Base-by-base conservation (phyloP, 2,888 invertebrate genomes). In the Conops quadrifasciatus region DNA sequence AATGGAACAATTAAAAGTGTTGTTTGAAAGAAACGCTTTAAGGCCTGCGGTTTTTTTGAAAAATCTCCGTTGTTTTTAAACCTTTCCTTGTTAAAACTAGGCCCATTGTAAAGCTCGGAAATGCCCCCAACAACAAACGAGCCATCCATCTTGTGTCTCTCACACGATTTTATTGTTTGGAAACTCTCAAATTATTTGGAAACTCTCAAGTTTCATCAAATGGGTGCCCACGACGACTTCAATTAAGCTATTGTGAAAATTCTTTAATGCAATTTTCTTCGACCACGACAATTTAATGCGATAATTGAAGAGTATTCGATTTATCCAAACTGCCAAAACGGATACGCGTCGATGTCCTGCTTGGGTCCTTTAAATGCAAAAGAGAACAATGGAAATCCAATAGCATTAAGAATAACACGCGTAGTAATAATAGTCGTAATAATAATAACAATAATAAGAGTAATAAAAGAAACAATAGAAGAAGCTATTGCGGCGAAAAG, bases 211-310 rank as follows among this genome's bases (percentile, higher is more conserved):
- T 36, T 36, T 36, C 9, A 36, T 36, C 9, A 9, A 36, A 36
- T 36, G n/a, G n/a, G n/a, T n/a, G n/a, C 9, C 75, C 74, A 74
- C 76, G 9, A 53, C 53, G 21, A 76, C 76, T 73, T 74, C 79
- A 79, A 80, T 80, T 79, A 77, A 79, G 78, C 78, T 78, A 77
- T 80, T 80, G 80, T 80, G 13, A n/a, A 62, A 28, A 70, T 53
- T 63, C 58, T 63, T 67, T 45, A 58, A 58, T 67, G 26, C 26
- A 58, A 58, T 67, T 67, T 67, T 26, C 13, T n/a, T 59, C 21
- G 80, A 80, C 80, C 79, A 78, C 16, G 60, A 64, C 26, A 77
- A 75, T 76, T 76, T 79, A 63, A 68, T 51, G 60, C 36, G 77
- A 80, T 80, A 78, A 78, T 73, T 59, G 59, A 30, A 15, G 30